Base-by-base conservation (phyloP, 1,140 invertebrate genomes). In the Orchestia grillus region DNA sequence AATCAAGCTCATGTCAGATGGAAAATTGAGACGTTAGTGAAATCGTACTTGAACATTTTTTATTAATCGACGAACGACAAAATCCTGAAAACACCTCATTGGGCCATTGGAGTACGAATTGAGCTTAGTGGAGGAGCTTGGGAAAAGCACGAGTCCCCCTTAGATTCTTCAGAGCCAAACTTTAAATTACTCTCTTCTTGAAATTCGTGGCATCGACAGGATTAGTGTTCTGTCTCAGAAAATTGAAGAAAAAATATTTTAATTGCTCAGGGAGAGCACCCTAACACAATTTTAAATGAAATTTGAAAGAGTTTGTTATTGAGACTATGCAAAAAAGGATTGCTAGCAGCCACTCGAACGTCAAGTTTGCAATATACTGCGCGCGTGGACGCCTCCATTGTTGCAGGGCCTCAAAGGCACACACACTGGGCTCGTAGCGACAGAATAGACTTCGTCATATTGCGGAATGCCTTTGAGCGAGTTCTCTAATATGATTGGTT, bases 371-470 rank as follows among this genome's bases (percentile, higher is more conserved):
- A 77, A 77, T 77, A 77, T 77, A 77, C 62, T 28, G 11, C 1
- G 36, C 62, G 88, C n/a, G 11, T 42, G 88, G n/a, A 44, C 43
- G 88, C 41, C 41, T 90, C 88, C 88, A 90, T 90, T 90, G 88
- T 90, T 90, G 88, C 15, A 90, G 88, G 4, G 42, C 43, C 43
- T 90, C 41, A 90, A 90, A 90, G 88, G 88, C 88, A 44, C n/a
- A 44, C 42, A 44, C n/a, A n/a, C n/a, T n/a, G n/a, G n/a, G n/a
- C 62, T 41, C 41, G 88, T 90, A 42, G 88, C 88, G 43, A 90
- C 88, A 90, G 88, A 77, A 77, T 77, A 77, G 62, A 77, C 62
- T 77, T 77, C 62, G 88, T 44, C 41, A 90, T 90, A 90, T 90
- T 90, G 88, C 42, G 88, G 88, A 41, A 90, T 44, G 88, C 43